Conservation (phyloP, 2,797 vertebrate species). For the Mormyrops attenuatus region DNA sequence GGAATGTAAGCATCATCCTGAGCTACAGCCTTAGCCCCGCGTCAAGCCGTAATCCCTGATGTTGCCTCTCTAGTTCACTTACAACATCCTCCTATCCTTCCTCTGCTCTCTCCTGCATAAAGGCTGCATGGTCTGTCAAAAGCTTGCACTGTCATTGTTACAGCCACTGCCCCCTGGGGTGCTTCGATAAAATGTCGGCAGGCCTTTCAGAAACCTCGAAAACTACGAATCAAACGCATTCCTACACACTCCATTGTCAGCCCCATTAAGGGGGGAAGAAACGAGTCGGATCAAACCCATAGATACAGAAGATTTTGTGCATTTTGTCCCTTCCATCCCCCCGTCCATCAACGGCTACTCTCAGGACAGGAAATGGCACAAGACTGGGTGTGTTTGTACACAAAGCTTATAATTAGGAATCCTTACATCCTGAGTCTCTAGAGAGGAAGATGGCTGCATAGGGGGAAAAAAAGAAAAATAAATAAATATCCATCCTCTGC, state of each 20-base stretch:
- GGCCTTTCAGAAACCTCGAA: not conserved
- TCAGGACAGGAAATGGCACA: slow-evolving; percentile 46
- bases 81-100: not conserved
- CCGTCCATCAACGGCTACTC: slow-evolving; percentile 59
- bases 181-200: not conserved
- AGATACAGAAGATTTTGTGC: not conserved
- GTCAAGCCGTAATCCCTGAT: not conserved
- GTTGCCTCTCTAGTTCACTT: not conserved
- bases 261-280: slow-evolving; percentile 2
- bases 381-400: slow-evolving; percentile 61
- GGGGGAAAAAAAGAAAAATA: slow-evolving; percentile 74
- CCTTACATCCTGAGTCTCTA: slow-evolving; percentile 92
- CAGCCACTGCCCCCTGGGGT: not conserved
- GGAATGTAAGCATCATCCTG: not conserved
- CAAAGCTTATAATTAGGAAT: slow-evolving; percentile 71
- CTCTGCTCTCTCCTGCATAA: not conserved
- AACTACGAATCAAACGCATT: not conserved
- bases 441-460: slow-evolving; percentile 95
- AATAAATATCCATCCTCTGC: slow-evolving; percentile 74
- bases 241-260: slow-evolving; percentile 4
- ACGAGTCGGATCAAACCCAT: not conserved
- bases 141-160: not conserved
- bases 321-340: slow-evolving; percentile 31
- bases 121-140: not conserved
- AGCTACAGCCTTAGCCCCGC: not conserved